Base-by-base conservation (phyloP, 2,113 vertebrate species). In the Tichodroma muraria region DNA sequence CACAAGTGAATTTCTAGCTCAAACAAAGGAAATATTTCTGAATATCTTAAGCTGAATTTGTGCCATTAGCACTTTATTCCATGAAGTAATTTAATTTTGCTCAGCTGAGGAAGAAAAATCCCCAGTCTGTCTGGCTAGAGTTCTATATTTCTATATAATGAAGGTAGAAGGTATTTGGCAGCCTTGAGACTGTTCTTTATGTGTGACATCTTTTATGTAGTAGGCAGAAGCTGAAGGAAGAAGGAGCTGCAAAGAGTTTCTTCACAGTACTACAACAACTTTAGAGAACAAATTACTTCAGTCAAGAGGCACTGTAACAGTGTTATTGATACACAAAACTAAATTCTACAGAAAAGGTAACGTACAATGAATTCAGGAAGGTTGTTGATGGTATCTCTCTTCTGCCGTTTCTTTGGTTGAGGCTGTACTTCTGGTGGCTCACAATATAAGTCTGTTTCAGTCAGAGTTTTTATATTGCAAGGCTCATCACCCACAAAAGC, bases 311-410 rank as follows among this genome's bases (percentile, higher is more conserved):
- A 73, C 25, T 63, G 19, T 35, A 30, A 64, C 22, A 44, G 30
- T 19, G 40, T 42, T 61, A 86, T 42, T 77, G 73, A 73, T 56
- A 78, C 4, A 31, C 6, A 23, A 65, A 57, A 92, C 30, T 63
- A 63, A 76, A 94, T 68, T 64, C 53, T 60, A 85, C 6, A 79
- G 70, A 84, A 79, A 94, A 91, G n/a, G 69, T 33, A 87, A 96
- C 99, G 56, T 97, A 99, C 99, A 83, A 98, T 97, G 50, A 99
- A 98, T 54, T 99, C 99, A 9, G 99, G 98, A 78, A 98, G 95
- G 92, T 99, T 98, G 85, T 98, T 98, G 59, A 98, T 97, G 1
- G 98, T 98, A 94, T 99, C 99, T 63, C 98, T 98, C 93, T 98
- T 99, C 54, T 98, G 98, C 31, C 98, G 97, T 82, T 97, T 98